phyloP scores from a whole-genome alignment of 2,113 vertebrate species.

The Oryzias melastigma region DNA sequence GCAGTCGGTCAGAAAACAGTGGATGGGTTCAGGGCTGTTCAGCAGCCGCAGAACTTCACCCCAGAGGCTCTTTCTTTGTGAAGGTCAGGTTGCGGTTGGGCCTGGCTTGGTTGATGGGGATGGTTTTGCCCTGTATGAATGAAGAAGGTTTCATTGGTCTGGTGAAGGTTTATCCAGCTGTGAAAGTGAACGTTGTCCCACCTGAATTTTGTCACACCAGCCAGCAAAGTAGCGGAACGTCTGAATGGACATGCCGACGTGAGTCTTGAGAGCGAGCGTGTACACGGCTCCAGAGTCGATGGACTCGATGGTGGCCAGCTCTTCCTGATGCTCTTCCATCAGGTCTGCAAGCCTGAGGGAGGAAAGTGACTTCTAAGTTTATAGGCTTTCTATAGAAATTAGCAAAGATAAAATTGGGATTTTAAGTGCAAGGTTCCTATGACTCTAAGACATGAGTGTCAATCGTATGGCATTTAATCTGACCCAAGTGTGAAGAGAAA shows the following conservation, averaged over 20 bases:
- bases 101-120: conserved; percentile 84
- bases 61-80: conserved; percentile 80
- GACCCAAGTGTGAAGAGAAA: no score
- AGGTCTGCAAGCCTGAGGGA: conserved; percentile 76
- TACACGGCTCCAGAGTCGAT: conserved; percentile 83
- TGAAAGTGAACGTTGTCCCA: conserved; percentile 9
- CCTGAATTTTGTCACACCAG: conserved; percentile 86
- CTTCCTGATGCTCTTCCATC: conserved; percentile 83
- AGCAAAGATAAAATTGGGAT: background rate
- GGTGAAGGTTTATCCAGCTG: no score
- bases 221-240: conserved; percentile 85
- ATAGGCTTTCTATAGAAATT: background rate
- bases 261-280: conserved; percentile 83
- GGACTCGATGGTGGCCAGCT: conserved; percentile 81
- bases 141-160: background rate
- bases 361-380: background rate
- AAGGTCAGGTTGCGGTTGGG: conserved; percentile 83
- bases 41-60: conserved; percentile 44
- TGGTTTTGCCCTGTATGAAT: conserved; percentile 76
- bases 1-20: background rate
- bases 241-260: conserved; percentile 84
- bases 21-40: no score
- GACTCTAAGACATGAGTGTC: no score
- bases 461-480: no score
- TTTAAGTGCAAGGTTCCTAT: no score